Evolutionary conservation across 2,797 vertebrate genomes (phyloP).

Genomic region (Sus cebifrons): DNA sequence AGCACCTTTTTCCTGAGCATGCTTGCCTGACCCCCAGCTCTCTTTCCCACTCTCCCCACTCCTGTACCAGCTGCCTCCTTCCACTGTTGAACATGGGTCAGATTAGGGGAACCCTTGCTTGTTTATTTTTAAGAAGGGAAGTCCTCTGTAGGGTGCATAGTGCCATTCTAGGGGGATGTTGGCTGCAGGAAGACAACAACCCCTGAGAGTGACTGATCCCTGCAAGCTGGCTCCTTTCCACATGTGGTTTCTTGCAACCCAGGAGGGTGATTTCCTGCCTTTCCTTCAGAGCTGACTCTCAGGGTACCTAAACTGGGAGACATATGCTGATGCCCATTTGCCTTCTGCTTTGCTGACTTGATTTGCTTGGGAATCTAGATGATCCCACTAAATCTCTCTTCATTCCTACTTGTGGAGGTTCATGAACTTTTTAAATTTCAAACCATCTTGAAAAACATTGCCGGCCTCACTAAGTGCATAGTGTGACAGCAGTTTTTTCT

Average conservation of each 20-base stretch:
- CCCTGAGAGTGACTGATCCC: not conserved
- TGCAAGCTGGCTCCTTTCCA: slow-evolving; percentile 7
- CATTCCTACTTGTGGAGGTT: not conserved
- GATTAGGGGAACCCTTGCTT: slow-evolving; percentile 52
- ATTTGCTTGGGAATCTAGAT: not conserved
- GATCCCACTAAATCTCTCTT: not conserved
- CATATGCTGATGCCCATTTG: rapidly evolving
- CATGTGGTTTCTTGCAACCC: not conserved
- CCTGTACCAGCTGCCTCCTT: not conserved
- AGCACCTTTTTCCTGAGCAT: rapidly evolving
- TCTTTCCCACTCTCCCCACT: not conserved
- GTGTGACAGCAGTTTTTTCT: not conserved
- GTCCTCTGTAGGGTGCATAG: not conserved
- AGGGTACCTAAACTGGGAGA: not conserved
- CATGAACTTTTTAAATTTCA: not conserved
- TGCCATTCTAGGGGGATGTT: not conserved
- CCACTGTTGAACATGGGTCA: slow-evolving; percentile 1
- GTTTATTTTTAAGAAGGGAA: slow-evolving; percentile 65
- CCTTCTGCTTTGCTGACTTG: not conserved
- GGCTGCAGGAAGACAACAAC: not conserved
- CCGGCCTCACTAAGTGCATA: not conserved
- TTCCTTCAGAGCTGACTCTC: not conserved
- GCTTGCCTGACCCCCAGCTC: not conserved
- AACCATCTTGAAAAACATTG: not conserved
- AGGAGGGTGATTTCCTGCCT: not conserved